Conservation (phyloP, 2,888 invertebrate species). For the Mimachlamys varia region DNA sequence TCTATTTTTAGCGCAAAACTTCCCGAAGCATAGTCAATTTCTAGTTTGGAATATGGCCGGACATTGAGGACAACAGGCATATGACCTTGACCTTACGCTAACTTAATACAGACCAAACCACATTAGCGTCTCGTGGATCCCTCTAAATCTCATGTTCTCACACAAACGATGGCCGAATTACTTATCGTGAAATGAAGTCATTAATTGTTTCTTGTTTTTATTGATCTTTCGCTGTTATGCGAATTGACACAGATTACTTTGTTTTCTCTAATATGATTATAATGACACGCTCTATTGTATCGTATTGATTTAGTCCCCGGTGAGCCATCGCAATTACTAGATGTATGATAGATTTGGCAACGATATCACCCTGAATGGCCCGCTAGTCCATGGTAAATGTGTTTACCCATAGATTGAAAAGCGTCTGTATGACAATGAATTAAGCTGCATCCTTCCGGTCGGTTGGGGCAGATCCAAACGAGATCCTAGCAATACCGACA, state of each 20-base stretch:
- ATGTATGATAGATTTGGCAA: constrained; percentile 5
- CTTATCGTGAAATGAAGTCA: neutral
- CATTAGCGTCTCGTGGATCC: neutral
- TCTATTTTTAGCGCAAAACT: no score
- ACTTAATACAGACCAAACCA: neutral
- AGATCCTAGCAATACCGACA: neutral
- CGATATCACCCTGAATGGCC: neutral
- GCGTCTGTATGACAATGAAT: constrained; percentile 22
- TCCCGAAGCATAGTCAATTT: no score
- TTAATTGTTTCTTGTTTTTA: neutral
- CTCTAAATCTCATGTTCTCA: neutral
- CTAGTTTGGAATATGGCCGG: no score
- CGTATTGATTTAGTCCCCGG: neutral
- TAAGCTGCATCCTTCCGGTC: constrained; percentile 26
- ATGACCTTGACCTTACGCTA: neutral
- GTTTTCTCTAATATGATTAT: constrained; percentile 21
- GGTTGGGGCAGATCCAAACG: neutral
- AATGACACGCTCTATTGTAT: neutral
- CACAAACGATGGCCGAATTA: neutral
- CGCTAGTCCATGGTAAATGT: neutral
- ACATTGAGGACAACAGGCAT: neutral
- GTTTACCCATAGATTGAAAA: constrained; percentile 2
- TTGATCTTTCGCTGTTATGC: neutral
- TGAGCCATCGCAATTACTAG: neutral
- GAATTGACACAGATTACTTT: constrained; percentile 28